Percentiles rank a stretch among this genome's conserved stretches.
Evolutionary conservation across 2,888 invertebrate species (phyloP).

Genomic region (Lepidocyrtinus sp.): DNA sequence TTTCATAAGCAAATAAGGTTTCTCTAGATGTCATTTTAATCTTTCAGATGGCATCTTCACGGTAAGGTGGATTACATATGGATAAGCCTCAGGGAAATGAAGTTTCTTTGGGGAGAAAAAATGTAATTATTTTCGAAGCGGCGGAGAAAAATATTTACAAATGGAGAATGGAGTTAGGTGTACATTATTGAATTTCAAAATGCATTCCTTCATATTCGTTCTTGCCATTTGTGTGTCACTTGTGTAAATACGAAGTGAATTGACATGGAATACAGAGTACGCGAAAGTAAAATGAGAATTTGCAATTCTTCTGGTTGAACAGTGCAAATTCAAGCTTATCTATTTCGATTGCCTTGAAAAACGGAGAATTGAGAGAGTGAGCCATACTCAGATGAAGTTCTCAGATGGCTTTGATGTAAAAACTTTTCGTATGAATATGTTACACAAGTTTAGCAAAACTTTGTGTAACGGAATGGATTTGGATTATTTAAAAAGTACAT

Average conservation of each 20-base stretch:
- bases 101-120: neutral
- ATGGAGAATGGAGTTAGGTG: too few species aligned
- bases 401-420: neutral
- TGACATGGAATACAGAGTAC: too few species aligned
- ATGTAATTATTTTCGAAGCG: conserved; percentile 2
- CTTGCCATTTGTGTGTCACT: too few species aligned
- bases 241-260: too few species aligned
- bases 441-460: too few species aligned
- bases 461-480: conserved; percentile 5
- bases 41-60: conserved; percentile 5
- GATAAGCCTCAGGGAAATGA: too few species aligned
- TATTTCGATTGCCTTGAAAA: neutral
- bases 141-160: neutral
- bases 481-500: conserved; percentile 10
- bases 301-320: neutral
- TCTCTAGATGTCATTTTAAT: conserved; percentile 10
- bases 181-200: too few species aligned
- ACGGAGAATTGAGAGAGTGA: neutral
- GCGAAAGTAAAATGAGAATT: conserved; percentile 1
- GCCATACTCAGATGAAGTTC: neutral
- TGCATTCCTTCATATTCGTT: too few species aligned
- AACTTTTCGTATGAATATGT: too few species aligned
- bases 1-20: neutral
- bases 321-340: neutral
- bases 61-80: neutral